These are phyloP conservation scores for Malacoraja senta DNA, from an alignment of 2,797 vertebrate genomes.

Conservation along the genomic window DNA sequence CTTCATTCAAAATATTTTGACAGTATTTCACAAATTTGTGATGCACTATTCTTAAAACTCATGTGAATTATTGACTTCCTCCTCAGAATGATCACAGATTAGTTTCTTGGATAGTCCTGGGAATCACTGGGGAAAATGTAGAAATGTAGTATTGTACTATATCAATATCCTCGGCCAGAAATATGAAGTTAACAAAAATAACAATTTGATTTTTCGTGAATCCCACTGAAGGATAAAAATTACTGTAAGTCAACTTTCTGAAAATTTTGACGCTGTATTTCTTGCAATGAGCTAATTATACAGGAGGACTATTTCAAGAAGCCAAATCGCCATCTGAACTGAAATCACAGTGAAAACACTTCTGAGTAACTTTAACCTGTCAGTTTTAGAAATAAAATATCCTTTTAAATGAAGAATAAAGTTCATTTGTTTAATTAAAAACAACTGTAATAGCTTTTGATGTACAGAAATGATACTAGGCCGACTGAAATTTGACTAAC, in stretches of 20 bases:
- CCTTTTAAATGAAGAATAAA: background rate
- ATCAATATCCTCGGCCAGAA: background rate
- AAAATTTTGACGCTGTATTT: background rate
- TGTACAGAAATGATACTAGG: background rate
- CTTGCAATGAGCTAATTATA: background rate
- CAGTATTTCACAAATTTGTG: background rate
- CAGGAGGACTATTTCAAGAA: background rate
- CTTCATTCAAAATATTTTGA: background rate
- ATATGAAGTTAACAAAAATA: background rate
- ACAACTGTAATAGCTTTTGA: background rate
- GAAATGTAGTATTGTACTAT: background rate
- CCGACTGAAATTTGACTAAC: too few relatives aligned
- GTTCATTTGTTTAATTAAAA: background rate
- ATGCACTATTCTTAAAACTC: background rate
- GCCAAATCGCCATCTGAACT: background rate
- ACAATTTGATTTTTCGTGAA: background rate
- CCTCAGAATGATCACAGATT: background rate
- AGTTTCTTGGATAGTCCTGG: background rate
- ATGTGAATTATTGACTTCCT: background rate
- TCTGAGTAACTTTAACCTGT: background rate
- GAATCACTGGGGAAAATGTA: too few relatives aligned
- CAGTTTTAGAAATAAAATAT: background rate
- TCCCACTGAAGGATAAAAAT: background rate
- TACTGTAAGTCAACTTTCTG: background rate
- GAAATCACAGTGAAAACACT: background rate